Evolutionary conservation across 2,888 invertebrate species (phyloP).

Genomic region (Stramonita haemastoma): DNA sequence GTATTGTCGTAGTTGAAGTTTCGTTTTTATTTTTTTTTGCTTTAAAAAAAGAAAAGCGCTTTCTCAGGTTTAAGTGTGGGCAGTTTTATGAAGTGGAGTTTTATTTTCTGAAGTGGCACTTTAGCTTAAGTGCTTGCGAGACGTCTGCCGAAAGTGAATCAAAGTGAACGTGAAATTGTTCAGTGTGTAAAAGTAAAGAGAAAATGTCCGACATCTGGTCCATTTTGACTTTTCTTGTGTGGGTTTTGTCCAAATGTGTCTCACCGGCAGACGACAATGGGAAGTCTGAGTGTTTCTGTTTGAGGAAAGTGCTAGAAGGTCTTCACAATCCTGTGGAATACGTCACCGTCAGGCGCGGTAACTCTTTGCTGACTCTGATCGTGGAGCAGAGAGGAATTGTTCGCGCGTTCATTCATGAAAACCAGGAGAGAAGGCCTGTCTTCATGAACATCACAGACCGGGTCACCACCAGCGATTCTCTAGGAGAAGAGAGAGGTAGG

Average conservation of each 20-base stretch:
- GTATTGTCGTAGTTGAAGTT: too few relatives aligned
- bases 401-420: constrained; percentile 38
- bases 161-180: background rate
- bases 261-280: background rate
- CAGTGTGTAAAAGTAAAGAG: background rate
- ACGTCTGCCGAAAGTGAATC: background rate
- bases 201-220: background rate
- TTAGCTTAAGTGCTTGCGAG: too few relatives aligned
- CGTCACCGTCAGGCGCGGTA: constrained; percentile 1
- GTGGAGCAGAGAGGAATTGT: constrained; percentile 58
- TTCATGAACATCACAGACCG: constrained; percentile 54
- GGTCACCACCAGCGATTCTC: constrained; percentile 39
- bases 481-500: constrained; percentile 45
- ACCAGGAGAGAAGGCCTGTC: constrained; percentile 31
- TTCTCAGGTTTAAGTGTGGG: too few relatives aligned
- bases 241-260: background rate
- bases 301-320: constrained; percentile 47
- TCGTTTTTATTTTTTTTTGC: too few relatives aligned
- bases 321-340: constrained; percentile 51
- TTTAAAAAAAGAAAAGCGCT: too few relatives aligned
- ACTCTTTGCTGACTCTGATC: constrained; percentile 45
- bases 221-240: background rate
- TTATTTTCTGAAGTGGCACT: too few relatives aligned
- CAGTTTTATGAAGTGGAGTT: too few relatives aligned
- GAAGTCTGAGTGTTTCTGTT: constrained; percentile 52